Evolutionary conservation across 2,113 vertebrate species (phyloP), one percentile per base, ranked within the genome.

Genomic region (Python bivittatus): DNA sequence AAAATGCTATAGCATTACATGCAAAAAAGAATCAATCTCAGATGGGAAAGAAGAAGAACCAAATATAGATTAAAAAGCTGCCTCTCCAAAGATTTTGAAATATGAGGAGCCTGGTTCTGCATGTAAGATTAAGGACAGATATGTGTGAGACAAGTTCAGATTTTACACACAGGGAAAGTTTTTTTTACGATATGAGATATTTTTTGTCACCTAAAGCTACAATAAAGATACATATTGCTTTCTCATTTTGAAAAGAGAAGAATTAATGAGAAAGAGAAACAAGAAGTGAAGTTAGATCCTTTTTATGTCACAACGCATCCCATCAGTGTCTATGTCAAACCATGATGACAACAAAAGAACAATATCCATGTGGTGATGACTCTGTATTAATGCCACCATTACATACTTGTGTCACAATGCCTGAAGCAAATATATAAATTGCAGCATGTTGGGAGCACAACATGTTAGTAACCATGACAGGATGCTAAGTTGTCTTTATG

Each of bases 21-120:
- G 97, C 96, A 98, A 98, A 98, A 89, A 97, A 94, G 98, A 98
- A 98, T 97, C 97, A 97, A 97, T 98, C 97, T 97, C 91, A 90
- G 94, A 89, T 92, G 92, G 95, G 96, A 94, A 93, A 93, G 93
- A 97, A 96, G 92, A 95, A 90, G 92, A 92, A 95, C 95, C 97
- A 97, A 97, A 96, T 96, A 90, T 94, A 97, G 98, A 98, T 99
- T 98, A 98, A 98, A 98, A 97, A 94, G 91, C 95, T 95, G 95
- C 95, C 95, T 97, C 96, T 95, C 95, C 92, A 93, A 96, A 96
- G 96, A 96, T 94, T 97, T 95, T 98, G 96, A 98, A 98, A 97
- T 96, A 98, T 96, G 96, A 97, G 96, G 93, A 96, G 96, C 90
- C 94, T 95, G 94, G 95, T 94, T 98, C 97, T 98, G 97, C 95